Evolutionary conservation across 2,888 invertebrate species (phyloP).

Genomic region (Seira sanloemensis): DNA sequence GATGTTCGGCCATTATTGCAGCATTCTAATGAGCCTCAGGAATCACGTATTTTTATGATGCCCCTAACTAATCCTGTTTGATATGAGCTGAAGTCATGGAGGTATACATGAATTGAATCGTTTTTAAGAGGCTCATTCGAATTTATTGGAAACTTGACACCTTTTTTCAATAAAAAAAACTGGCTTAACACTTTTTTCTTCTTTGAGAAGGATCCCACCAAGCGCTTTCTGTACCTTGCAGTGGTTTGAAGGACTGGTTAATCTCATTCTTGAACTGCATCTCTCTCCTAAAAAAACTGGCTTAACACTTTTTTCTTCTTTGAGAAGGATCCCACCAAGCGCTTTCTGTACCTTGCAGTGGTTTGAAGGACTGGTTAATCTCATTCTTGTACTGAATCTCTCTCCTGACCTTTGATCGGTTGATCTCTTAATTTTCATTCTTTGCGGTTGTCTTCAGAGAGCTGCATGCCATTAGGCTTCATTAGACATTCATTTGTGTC

Average conservation of each 20-base stretch:
- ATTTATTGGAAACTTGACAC: conserved; percentile 64
- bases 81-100: conserved; percentile 25
- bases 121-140: conserved; percentile 35
- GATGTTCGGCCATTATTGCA: not conserved
- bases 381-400: not conserved
- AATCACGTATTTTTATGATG: not conserved
- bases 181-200: not conserved
- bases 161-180: conserved; percentile 19
- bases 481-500: conserved; percentile 52
- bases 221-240: no score
- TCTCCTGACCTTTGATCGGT: conserved; percentile 27
- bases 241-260: no score
- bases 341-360: no score
- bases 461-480: conserved; percentile 51
- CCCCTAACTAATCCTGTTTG: conserved; percentile 52
- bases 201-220: no score
- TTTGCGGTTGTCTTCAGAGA: conserved; percentile 30
- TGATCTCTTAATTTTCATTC: conserved; percentile 55
- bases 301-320: not conserved
- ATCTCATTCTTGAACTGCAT: not conserved
- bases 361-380: no score
- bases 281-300: not conserved
- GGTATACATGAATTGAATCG: conserved; percentile 48
- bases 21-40: not conserved
- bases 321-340: no score